A percentile compares a stretch with the other conserved stretches of the same genome.
Evolutionary conservation across 2,797 vertebrate species (phyloP).

Genomic region (Sebastes cheni): DNA sequence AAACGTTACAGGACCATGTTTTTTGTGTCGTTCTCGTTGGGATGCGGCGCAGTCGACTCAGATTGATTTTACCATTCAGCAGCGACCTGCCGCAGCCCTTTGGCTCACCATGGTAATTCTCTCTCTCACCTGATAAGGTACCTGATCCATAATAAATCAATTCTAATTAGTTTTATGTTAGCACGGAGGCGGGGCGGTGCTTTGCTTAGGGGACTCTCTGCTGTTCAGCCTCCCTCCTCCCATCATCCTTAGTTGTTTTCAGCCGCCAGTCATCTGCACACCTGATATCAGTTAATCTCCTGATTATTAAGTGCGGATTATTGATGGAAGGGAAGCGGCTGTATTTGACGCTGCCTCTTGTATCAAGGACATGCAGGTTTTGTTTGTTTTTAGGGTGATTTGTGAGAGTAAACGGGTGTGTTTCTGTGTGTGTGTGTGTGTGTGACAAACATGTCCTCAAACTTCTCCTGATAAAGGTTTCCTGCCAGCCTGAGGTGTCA

Average conservation of each 20-base stretch:
- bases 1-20: neutral
- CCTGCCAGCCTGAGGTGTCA: neutral
- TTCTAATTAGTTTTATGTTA: slow-evolving; percentile 92
- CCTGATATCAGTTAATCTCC: slow-evolving; percentile 76
- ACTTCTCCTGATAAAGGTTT: slow-evolving; percentile 32
- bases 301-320: slow-evolving; percentile 69
- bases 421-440: neutral
- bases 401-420: neutral
- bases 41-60: slow-evolving; percentile 76
- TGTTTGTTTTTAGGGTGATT: slow-evolving; percentile 18
- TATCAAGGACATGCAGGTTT: slow-evolving; percentile 54
- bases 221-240: neutral
- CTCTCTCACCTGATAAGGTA: slow-evolving; percentile 92
- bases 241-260: slow-evolving; percentile 45
- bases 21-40: slow-evolving; percentile 5
- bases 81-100: slow-evolving; percentile 87
- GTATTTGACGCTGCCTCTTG: slow-evolving; percentile 10
- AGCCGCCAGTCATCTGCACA: slow-evolving; percentile 62
- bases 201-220: slow-evolving; percentile 73
- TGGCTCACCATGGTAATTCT: slow-evolving; percentile 88
- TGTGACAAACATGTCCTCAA: slow-evolving; percentile 17
- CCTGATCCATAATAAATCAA: slow-evolving; percentile 95
- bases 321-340: slow-evolving; percentile 38
- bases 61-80: slow-evolving; percentile 93
- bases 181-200: neutral